Evolutionary conservation across 2,113 vertebrate species (phyloP).

Genomic region (Tapirus terrestris): DNA sequence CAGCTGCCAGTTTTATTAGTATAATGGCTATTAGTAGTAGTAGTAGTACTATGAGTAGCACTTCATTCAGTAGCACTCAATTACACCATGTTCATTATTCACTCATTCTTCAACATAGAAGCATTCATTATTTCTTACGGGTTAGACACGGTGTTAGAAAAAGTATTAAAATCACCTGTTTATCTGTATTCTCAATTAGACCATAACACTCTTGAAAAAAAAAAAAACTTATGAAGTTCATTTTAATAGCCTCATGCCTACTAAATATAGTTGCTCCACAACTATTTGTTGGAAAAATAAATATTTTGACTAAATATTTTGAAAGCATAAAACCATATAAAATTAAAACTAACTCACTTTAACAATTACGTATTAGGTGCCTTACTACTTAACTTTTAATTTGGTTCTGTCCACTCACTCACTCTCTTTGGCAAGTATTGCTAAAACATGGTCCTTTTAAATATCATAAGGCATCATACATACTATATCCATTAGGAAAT

Average conservation of each 20-base stretch:
- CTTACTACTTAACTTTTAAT: constrained; percentile 19
- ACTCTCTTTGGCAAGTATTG: not conserved
- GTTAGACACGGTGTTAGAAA: not conserved
- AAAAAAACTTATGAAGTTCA: not conserved
- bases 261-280: not conserved
- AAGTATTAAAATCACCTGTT: not conserved
- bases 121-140: constrained; percentile 6
- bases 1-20: not conserved
- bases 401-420: not conserved
- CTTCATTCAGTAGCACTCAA: constrained; percentile 6
- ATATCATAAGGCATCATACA: not conserved
- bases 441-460: not conserved
- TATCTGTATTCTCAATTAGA: not conserved
- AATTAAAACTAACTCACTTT: not conserved
- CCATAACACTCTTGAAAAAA: not conserved
- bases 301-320: not conserved
- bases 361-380: not conserved
- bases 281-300: not conserved
- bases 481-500: not conserved
- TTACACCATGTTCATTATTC: not conserved
- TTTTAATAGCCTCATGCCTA: not conserved
- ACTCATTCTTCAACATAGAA: not conserved
- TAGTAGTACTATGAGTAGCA: not conserved
- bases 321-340: not conserved
- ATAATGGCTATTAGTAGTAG: not conserved